Evolutionary conservation across 1,140 invertebrate genomes (phyloP), one percentile per base, ranked within the genome.

Genomic region (Lordiphosa clarofinis): DNA sequence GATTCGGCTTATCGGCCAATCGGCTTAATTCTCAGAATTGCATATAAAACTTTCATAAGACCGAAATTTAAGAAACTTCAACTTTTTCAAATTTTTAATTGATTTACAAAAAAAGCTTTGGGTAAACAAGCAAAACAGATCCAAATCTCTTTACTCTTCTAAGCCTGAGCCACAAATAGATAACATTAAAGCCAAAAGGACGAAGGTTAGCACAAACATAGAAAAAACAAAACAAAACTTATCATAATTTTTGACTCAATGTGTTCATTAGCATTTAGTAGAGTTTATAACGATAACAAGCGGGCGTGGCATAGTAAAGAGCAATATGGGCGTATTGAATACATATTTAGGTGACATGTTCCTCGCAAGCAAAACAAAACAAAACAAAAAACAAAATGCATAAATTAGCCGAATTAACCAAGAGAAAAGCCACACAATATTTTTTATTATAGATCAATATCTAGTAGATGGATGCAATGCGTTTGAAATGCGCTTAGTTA

Each of bases 231-330:
- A 43, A 54, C 47, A 12, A 61, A 67, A 67, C 55, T 72, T 72
- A 72, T 71, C 52, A 79, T 75, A 71, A 82, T 82, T 81, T 82
- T 82, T 72, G 72, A 82, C 78, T 84, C 74, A 79, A 84, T 84
- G 78, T 84, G 78, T 84, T 84, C 78, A 84, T 84, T 84, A 84
- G 78, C 79, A 84, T 84, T 84, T 84, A 82, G 79, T 82, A 82
- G 69, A 73, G 38, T 56, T 59, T 38, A 47, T 31, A 59, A n/a
- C n/a, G 9, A 61, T 33, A 31, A 15, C 8, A 39, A 53, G 43
- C 53, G 52, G 49, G 52, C 56, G 52, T 59, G 59, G 46, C 62
- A 73, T 67, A 63, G 68, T 38, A 21, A 57, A 76, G 75, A 82
- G 78, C 72, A 82, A 82, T 82, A 82, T 76, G 78, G 42, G 63